Evolutionary conservation across 2,113 vertebrate species (phyloP), one percentile per base, ranked within the genome.

Genomic region (Amphiprion percula): DNA sequence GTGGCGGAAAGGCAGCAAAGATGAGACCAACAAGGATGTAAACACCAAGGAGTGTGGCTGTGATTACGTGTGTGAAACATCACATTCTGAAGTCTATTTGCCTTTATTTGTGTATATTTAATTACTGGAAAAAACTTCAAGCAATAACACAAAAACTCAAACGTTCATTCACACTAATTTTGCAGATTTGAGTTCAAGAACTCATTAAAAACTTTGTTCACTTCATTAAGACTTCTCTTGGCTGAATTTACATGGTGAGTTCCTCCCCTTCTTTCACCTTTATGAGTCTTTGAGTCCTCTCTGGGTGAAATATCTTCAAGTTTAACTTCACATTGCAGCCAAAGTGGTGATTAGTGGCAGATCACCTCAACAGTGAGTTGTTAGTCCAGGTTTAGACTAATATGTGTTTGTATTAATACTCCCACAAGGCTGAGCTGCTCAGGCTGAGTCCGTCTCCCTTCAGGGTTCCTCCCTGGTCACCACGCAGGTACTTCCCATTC

Each of bases 401-500:
- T 56, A 17, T 39, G 26, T 33, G 46, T 16, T 15, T 24, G 23
- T 26, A 37, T 96, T 94, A 99, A 93, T 97, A 99, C 89, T 99
- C 98, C 98, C 98, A 99, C 73, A 99, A 95, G 1, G 96, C 96
- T 1, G 94, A 94, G 50, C 91, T 93, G 54, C 92, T 93, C 21
- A 95, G 94, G 1, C 74, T 61, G 17, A 96, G 96, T 0, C 94
- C 96, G 39, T 99, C 98, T 0, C 96, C 97, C 0, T 96, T 96
- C 87, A 99, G 94, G 10, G 95, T 96, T n/a, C 98, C 98, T 0
- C 97, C 97, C 1, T 95, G 96, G 88, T 98, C 97, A 14, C 98
- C 97, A 0, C 96, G 94, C 79, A 99, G 94, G 90, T 99, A 99
- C 88, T 94, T 96, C 54, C 96, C 96, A 0, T 95, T 96, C 80